A percentile compares a stretch with the other conserved stretches of the same genome.
Evolutionary conservation across 2,888 invertebrate species (phyloP).

Genomic region (Harpalus rubripes): DNA sequence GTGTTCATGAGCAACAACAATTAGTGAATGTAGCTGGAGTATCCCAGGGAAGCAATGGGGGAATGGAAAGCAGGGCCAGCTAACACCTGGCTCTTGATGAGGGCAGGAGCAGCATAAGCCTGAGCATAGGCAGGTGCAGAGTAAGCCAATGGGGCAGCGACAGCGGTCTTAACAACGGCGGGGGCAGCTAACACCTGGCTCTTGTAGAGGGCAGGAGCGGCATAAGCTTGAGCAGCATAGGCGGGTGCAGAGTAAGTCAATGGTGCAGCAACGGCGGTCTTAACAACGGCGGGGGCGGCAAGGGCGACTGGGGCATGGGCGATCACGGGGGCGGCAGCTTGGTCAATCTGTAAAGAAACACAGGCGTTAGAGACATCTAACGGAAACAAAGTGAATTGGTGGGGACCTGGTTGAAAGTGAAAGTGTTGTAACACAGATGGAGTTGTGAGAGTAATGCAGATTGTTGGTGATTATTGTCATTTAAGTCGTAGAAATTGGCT

Average conservation of each 20-base stretch:
- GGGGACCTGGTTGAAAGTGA: conserved; percentile 35
- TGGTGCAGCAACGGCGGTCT: not conserved
- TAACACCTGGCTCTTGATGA: not conserved
- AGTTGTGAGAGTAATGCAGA: not conserved
- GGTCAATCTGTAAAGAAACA: conserved; percentile 41
- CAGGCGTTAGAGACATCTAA: conserved; percentile 42
- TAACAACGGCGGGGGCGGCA: not conserved
- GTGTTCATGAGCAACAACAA: not conserved
- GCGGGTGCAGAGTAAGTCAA: not conserved
- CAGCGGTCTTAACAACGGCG: not conserved
- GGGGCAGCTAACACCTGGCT: not conserved
- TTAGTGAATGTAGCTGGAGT: conserved; percentile 56
- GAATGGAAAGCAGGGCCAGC: conserved; percentile 70
- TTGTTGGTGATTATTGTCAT: too few species aligned
- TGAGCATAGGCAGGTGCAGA: not conserved
- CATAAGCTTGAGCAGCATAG: not conserved
- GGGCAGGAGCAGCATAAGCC: not conserved
- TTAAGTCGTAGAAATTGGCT: too few species aligned
- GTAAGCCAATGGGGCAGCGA: not conserved
- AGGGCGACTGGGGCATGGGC: conserved; percentile 65
- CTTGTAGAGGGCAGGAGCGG: not conserved
- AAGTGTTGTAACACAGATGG: conserved; percentile 47
- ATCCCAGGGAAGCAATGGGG: conserved; percentile 33
- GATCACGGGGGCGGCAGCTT: conserved; percentile 71
- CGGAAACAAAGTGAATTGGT: not conserved